Conservation (phyloP, 2,888 invertebrate species). For the Phengaris arion region DNA sequence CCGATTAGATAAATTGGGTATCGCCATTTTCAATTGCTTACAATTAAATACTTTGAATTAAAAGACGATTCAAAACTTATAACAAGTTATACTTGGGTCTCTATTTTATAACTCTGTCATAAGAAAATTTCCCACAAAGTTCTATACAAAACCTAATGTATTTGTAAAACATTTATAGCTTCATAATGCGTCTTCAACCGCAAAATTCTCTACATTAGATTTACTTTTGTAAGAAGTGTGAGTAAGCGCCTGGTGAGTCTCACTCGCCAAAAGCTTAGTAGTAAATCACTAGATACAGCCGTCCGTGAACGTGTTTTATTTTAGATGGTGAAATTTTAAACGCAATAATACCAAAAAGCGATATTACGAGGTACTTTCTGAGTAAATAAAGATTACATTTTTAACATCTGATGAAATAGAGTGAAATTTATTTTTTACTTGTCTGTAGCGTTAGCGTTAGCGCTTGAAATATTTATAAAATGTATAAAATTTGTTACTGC, state of each 20-base stretch:
- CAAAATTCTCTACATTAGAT: slow-evolving; percentile 37
- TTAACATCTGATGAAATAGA: not conserved
- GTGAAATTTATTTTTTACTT: not conserved
- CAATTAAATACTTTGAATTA: too few species aligned
- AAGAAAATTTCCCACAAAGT: not conserved
- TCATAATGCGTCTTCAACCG: slow-evolving; percentile 29
- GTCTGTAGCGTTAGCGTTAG: too few species aligned
- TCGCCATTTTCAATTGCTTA: too few species aligned
- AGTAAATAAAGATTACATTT: slow-evolving; percentile 2
- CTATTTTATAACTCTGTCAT: not conserved
- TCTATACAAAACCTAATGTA: not conserved
- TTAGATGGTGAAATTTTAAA: slow-evolving; percentile 42
- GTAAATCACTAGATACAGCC: slow-evolving; percentile 59
- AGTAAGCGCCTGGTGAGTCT: slow-evolving; percentile 59
- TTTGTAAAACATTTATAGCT: slow-evolving; percentile 21
- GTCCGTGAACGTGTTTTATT: slow-evolving; percentile 43
- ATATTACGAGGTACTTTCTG: slow-evolving; percentile 1
- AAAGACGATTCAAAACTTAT: too few species aligned
- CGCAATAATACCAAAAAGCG: slow-evolving; percentile 36
- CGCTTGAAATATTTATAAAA: not conserved
- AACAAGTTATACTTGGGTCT: too few species aligned
- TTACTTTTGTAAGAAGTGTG: slow-evolving; percentile 39
- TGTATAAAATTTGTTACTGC: not conserved
- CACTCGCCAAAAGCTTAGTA: slow-evolving; percentile 62
- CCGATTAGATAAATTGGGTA: too few species aligned